Base-by-base conservation (phyloP, 2,113 vertebrate species). In the Thalassoma bifasciatum region DNA sequence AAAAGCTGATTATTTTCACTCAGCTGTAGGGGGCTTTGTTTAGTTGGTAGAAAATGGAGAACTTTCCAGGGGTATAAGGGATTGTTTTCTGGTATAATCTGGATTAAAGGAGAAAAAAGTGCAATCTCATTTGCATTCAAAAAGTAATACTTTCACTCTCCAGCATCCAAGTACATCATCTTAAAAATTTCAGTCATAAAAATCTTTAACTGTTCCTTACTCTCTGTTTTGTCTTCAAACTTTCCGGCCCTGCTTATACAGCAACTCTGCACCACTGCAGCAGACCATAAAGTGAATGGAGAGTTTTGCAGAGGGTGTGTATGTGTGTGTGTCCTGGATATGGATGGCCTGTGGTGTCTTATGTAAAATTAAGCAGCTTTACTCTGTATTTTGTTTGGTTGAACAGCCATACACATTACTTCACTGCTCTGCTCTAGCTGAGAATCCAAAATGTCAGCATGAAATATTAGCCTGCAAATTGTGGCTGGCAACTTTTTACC, bases 341-440 rank as follows among this genome's bases (percentile, higher is more conserved):
- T 52, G 49, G 65, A 83, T 75, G 72, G 77, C 71, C 72, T 62
- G 63, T 38, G 56, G 61, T 65, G 63, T 70, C 82, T 85, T 72
- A 65, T 79, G 71, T 79, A 73, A 86, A 82, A 84, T 85, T 73
- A 71, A 87, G 83, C 78, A 87, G 80, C 81, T 78, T 80, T 68
- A 62, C 64, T 78, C 54, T 66, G 56, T 69, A 71, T 83, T 88
- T 82, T 82, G 70, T 88, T 85, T 75, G 81, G 79, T 50, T 77
- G 76, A 79, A 79, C 62, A 63, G 66, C 24, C 36, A 61, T 74
- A 63, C 51, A 73, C 60, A 80, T 83, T 83, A 70, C 75, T 77
- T 77, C 79, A 72, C 47, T 4, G 56, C 58, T 57, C 13, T 1
- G 42, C 61, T 81, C 47, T 62, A 51, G 51, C 40, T 68, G 13